Percentiles rank a stretch among this genome's conserved stretches.
phyloP scores from a whole-genome alignment of 2,113 vertebrate species.

The Pteruthius melanotis region DNA sequence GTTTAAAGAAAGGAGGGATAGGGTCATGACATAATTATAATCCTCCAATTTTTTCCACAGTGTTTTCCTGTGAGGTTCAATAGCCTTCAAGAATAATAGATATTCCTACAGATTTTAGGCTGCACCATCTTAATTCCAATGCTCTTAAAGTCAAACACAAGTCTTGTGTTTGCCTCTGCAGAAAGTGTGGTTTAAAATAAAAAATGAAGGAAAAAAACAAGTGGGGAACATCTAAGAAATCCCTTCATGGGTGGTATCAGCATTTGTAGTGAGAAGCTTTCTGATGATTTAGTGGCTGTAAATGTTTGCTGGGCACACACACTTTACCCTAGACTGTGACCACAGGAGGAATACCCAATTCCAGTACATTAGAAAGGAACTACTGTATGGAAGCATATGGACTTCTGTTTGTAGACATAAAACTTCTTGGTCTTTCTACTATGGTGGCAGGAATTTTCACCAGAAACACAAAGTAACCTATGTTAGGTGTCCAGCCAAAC shows the following conservation, averaged over 20 bases:
- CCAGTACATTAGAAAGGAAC: not conserved
- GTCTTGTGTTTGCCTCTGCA: not conserved
- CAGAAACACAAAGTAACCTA: not conserved
- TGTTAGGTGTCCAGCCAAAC: not conserved
- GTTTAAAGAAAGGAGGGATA: not conserved
- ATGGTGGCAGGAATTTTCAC: not conserved
- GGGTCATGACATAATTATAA: not conserved
- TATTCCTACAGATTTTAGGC: not conserved
- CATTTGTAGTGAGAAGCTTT: not conserved
- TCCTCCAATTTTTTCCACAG: not conserved
- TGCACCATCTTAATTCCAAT: not conserved
- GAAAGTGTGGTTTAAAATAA: not conserved
- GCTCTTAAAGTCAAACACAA: too few species aligned
- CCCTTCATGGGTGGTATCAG: too few species aligned
- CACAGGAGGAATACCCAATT: not conserved
- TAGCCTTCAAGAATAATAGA: not conserved
- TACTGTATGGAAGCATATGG: accelerated
- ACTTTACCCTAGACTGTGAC: not conserved
- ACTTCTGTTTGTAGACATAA: not conserved
- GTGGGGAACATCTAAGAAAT: not conserved
- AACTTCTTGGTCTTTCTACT: not conserved
- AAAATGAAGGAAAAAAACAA: not conserved
- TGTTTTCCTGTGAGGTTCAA: not conserved
- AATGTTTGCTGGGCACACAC: accelerated
- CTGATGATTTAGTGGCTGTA: not conserved